Base-by-base conservation (phyloP, 1,140 invertebrate species). In the Hydropsyche tenuis region DNA sequence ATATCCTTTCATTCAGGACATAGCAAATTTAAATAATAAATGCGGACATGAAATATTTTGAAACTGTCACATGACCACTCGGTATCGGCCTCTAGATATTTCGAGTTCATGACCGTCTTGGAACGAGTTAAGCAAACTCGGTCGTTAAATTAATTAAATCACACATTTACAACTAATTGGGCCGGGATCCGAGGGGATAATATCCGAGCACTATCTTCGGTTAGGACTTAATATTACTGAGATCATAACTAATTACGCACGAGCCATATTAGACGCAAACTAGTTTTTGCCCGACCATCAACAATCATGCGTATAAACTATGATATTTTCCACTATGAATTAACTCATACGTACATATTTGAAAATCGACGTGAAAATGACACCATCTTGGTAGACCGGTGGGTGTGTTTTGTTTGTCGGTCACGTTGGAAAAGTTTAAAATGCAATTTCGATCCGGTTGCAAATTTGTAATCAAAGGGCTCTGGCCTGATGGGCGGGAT, bases 391-490 rank as follows among this genome's bases (percentile, higher is more conserved):
- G 23, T 12, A 4, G 3, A 37, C 3, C 30, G 23, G 27, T 11
- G 25, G 23, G 25, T 20, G 48, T 53, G 48, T 6, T 20, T 53
- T 22, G 27, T 14, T n/a, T 37, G 62, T 64, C n/a, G n/a, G 37
- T 30, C 62, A 66, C 42, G 63, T 66, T 68, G 45, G 71, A 71
- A 74, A 77, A 77, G 69, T 77, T 77, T 73, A 77, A 77, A 77
- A 77, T 77, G 76, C 76, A 77, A 77, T 77, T 77, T 75, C 56
- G 76, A 77, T 77, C 72, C 66, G 72, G 74, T n/a, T 69, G 73
- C 76, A 77, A 77, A 77, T 77, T 77, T 69, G 76, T 75, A 77
- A 77, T 77, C 73, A 77, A 66, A 69, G 48, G 72, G 72, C 37
- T 60, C 30, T 3, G 30, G 3, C 30, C 3, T 14, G 48, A 18